Conservation (phyloP, 92 coral and sea anemone genomes). For the Pocillopora grandis region DNA sequence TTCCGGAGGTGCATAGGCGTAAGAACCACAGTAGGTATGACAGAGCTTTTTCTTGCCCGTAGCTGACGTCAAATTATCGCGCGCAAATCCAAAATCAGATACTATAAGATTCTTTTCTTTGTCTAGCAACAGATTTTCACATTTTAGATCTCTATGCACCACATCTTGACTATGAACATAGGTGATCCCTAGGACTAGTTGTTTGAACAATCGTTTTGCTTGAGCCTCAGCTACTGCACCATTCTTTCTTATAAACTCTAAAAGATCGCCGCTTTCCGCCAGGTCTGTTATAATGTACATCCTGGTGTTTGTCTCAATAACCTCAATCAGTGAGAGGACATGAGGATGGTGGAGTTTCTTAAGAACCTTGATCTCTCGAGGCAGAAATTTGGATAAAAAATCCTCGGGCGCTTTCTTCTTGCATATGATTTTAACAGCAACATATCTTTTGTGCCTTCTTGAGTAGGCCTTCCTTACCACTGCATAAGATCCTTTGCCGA, state of each 20-base stretch:
- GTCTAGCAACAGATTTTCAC: slow-evolving; percentile 92
- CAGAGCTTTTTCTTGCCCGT: slow-evolving; percentile 93
- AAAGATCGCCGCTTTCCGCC: slow-evolving; percentile 90
- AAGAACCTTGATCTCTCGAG: slow-evolving; percentile 93
- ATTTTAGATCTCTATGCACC: slow-evolving; percentile 95
- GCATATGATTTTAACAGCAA: slow-evolving; percentile 96
- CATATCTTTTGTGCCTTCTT: slow-evolving; percentile 79
- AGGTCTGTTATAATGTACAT: slow-evolving; percentile 96
- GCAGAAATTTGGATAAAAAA: slow-evolving; percentile 90
- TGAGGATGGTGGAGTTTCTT: slow-evolving; percentile 83
- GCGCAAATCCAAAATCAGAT: slow-evolving; percentile 99
- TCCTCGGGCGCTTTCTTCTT: slow-evolving; percentile 99
- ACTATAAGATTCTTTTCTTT: slow-evolving; percentile 79
- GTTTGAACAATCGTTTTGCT: slow-evolving; percentile 69
- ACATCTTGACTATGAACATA: slow-evolving; percentile 86
- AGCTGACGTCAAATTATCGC: slow-evolving; percentile 81
- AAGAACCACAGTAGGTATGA: slow-evolving; percentile 97
- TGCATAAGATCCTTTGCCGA: slow-evolving; percentile 98
- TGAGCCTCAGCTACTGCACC: slow-evolving; percentile 77
- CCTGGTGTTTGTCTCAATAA: slow-evolving; percentile 94
- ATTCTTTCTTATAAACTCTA: slow-evolving; percentile 81
- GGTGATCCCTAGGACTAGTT: slow-evolving; percentile 75
- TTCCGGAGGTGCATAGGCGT: slow-evolving; percentile 99
- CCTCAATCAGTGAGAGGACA: slow-evolving; percentile 88
- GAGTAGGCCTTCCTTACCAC: slow-evolving; percentile 95